Evolutionary conservation across 2,888 invertebrate genomes (phyloP).

Genomic region (Melanostoma mellinum): DNA sequence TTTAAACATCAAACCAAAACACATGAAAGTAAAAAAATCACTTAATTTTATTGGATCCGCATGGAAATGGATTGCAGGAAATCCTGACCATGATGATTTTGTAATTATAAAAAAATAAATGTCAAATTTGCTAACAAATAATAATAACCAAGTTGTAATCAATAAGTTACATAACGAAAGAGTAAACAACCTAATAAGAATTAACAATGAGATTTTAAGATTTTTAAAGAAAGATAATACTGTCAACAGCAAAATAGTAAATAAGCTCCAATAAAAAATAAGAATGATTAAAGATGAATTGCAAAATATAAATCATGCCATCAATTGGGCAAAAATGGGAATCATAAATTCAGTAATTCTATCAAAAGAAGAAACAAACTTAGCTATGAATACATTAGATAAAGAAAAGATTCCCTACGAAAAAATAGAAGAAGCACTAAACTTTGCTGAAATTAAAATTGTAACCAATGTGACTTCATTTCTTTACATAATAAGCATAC

Average conservation of each 20-base stretch:
- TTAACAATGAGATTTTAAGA: conserved; percentile 23
- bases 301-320: conserved; percentile 37
- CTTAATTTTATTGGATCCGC: conserved; percentile 29
- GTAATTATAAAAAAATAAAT: conserved; percentile 48
- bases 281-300: conserved; percentile 34
- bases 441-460: conserved; percentile 38
- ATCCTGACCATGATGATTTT: conserved; percentile 25
- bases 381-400: conserved; percentile 31
- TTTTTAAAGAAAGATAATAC: conserved; percentile 9
- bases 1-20: too few species aligned
- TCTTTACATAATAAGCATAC: too few species aligned
- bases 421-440: conserved; percentile 51
- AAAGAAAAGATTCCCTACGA: conserved; percentile 35
- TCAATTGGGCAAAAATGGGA: conserved; percentile 49
- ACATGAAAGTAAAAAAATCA: not conserved
- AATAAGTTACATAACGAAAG: conserved; percentile 19
- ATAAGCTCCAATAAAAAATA: conserved; percentile 7
- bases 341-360: conserved; percentile 47
- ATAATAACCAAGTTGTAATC: conserved; percentile 32
- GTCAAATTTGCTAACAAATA: conserved; percentile 21
- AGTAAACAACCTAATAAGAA: conserved; percentile 42
- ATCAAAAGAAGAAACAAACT: conserved; percentile 44
- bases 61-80: conserved; percentile 19
- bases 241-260: conserved; percentile 19
- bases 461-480: conserved; percentile 20